These are phyloP conservation scores for Ischnura elegans DNA, from an alignment of 2,888 invertebrate species.

Conservation along the genomic window DNA sequence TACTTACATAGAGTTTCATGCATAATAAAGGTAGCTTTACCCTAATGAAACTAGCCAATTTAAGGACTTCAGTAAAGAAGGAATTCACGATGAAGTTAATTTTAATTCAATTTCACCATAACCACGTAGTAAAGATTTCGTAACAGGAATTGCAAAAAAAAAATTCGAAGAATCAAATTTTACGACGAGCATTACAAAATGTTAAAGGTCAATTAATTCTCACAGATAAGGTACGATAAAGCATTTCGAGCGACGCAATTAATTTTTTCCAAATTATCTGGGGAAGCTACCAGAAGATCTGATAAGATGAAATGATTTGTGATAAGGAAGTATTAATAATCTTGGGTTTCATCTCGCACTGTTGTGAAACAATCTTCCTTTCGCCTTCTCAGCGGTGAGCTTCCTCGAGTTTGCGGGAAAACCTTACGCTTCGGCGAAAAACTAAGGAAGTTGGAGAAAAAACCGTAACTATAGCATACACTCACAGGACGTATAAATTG, in stretches of 20 bases:
- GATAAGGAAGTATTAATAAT: slow-evolving; percentile 12
- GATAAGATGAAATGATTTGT: neutral
- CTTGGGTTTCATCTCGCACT: neutral
- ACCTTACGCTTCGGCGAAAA: no score
- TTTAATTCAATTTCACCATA: neutral
- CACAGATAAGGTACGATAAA: neutral
- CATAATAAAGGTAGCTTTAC: no score
- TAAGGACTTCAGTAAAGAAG: no score
- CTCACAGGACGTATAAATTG: no score
- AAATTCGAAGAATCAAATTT: neutral
- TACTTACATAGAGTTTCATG: no score
- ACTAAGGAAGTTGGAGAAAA: no score
- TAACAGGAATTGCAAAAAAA: neutral
- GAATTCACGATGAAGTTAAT: no score
- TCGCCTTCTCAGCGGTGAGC: neutral
- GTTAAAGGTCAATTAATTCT: neutral
- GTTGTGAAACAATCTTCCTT: neutral
- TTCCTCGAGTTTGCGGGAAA: neutral
- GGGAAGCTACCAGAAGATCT: neutral
- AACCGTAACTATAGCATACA: no score
- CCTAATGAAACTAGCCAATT: no score
- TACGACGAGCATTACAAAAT: neutral
- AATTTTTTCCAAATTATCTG: neutral
- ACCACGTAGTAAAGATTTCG: neutral
- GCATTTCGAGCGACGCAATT: neutral